Evolutionary conservation across 2,113 vertebrate genomes (phyloP), one percentile per base, ranked within the genome.

Genomic region (Oenanthe oenanthe): DNA sequence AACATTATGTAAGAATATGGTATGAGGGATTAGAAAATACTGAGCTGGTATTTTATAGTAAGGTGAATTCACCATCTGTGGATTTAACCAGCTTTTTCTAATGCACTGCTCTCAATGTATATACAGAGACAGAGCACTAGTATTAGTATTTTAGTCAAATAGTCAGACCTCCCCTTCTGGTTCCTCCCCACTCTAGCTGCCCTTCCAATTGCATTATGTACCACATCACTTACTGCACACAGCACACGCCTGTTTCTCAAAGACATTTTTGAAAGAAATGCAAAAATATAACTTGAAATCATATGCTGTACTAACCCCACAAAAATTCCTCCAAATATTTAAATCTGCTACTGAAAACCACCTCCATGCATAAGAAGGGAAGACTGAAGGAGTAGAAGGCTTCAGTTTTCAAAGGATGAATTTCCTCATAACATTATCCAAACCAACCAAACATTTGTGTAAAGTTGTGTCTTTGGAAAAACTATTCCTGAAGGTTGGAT

Each of bases 181-280:
- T 48, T 85, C 29, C n/a, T 43, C 17, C 22, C n/a, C 3, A 1
- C 40, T 63, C 65, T 0, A 8, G 26, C 24, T 70, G 36, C 26
- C 45, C 20, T 58, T 70, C 34, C 34, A 19, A 32, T 47, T 48
- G 31, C 32, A 8, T 4, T 12, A 32, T 6, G 21, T 4, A 53
- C 19, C 51, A 8, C 67, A 58, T 28, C 34, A 5, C 32, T 45
- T 31, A 13, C 0, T 4, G 2, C 60, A 60, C n/a, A n/a, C 0
- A n/a, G 51, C 36, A 66, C 5, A 3, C 0, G 0, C 21, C 45
- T 20, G 7, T 17, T 89, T 48, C 80, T 56, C 12, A 8, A 61
- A 53, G 9, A 31, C 40, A 25, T 47, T 77, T 80, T 16, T n/a
- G 0, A 70, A 15, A 76, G 10, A 36, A 29, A 42, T 6, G 31